Conservation (phyloP, 2,888 invertebrate species). For the Nymphalis polychloros region DNA sequence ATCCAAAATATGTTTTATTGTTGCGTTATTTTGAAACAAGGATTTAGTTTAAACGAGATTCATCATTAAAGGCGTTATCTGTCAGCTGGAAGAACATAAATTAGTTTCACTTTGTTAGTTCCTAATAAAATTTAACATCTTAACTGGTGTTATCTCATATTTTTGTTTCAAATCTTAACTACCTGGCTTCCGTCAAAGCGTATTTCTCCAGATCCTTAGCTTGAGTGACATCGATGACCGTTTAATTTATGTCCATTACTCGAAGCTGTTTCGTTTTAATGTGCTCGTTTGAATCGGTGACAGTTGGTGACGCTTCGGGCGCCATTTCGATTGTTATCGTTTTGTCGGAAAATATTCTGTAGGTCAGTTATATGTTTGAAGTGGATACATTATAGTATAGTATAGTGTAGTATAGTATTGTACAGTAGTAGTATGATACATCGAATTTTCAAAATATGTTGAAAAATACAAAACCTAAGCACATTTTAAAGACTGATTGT, state of each 20-base stretch:
- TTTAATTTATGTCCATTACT: conserved; percentile 79
- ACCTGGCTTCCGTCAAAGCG: conserved; percentile 78
- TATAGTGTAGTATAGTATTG: too few relatives aligned
- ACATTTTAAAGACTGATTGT: too few relatives aligned
- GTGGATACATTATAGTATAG: too few relatives aligned
- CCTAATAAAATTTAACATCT: conserved; percentile 78
- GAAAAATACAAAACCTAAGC: too few relatives aligned
- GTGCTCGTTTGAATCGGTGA: conserved; percentile 72
- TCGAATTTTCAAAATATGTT: too few relatives aligned
- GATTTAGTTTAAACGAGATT: conserved; percentile 17
- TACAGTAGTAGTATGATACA: too few relatives aligned
- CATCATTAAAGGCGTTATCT: conserved; percentile 35
- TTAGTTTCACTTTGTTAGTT: conserved; percentile 73
- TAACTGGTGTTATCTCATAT: conserved; percentile 76
- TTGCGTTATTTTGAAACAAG: neutral
- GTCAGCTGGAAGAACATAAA: conserved; percentile 62
- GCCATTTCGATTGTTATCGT: conserved; percentile 76
- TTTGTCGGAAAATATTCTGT: conserved; percentile 52
- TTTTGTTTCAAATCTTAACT: conserved; percentile 78
- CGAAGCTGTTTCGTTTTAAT: conserved; percentile 72
- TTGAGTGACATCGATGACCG: conserved; percentile 76
- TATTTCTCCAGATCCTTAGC: conserved; percentile 64
- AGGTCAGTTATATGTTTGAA: conserved; percentile 50
- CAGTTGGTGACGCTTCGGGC: conserved; percentile 74
- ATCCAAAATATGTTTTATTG: too few relatives aligned